These are phyloP conservation scores for Panthera tigris DNA, from an alignment of 2,113 vertebrate species.

Conservation along the genomic window DNA sequence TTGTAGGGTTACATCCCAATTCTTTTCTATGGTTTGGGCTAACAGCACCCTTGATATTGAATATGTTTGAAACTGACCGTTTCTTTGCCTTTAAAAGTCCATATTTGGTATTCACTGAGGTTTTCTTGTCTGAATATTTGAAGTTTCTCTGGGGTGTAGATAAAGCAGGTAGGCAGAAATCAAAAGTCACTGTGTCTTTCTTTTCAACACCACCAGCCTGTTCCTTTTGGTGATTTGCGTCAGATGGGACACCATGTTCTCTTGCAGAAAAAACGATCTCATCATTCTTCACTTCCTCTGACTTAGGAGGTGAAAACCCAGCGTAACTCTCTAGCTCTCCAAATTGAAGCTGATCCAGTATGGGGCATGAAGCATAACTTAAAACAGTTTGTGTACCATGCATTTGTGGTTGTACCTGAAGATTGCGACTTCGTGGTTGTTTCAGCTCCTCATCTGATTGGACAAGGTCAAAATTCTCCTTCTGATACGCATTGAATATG, in stretches of 20 bases:
- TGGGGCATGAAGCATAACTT: background rate
- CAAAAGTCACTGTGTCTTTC: background rate
- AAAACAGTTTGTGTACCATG: background rate
- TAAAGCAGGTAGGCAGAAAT: background rate
- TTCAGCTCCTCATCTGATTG: background rate
- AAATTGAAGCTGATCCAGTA: background rate
- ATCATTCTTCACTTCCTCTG: background rate
- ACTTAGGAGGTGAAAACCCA: background rate
- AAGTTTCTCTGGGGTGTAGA: constrained; percentile 18
- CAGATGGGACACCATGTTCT: background rate
- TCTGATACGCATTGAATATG: background rate
- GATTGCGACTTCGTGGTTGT: background rate
- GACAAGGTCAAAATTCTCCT: background rate
- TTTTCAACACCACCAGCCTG: background rate
- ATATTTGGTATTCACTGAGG: background rate
- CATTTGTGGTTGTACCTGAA: background rate
- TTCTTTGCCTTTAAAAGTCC: constrained; percentile 41
- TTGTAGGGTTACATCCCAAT: background rate
- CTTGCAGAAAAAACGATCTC: background rate
- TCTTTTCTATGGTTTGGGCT: background rate
- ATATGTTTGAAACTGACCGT: background rate
- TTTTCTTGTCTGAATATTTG: background rate
- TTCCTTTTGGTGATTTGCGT: background rate
- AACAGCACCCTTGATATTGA: background rate
- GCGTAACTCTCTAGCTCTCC: background rate